Conservation (phyloP, 1,140 invertebrate genomes). For the Trichonephila clavipes region DNA sequence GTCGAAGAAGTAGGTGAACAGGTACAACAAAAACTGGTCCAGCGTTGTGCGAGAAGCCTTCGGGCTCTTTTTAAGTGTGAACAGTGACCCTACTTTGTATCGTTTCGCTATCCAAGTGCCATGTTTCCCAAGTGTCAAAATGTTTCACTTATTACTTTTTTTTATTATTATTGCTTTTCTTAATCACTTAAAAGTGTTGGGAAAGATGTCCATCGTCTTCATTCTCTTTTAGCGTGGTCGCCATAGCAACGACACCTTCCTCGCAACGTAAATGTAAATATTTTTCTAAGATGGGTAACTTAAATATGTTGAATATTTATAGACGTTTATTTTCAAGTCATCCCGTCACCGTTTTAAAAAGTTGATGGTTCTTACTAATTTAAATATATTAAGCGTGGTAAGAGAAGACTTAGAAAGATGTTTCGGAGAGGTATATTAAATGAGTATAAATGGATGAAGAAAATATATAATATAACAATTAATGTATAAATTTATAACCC, state of each 20-base stretch:
- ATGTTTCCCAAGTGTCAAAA: background rate
- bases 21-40: slow-evolving; percentile 50
- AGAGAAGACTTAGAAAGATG: background rate
- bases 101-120: background rate
- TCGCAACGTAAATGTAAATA: slow-evolving; percentile 18
- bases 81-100: slow-evolving; percentile 31
- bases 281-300: slow-evolving; percentile 27
- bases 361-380: slow-evolving; percentile 22
- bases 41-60: background rate
- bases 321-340: slow-evolving; percentile 3
- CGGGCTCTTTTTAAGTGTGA: background rate
- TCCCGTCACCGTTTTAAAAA: background rate
- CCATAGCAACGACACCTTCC: slow-evolving; percentile 36
- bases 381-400: slow-evolving; percentile 1
- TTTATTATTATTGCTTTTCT: background rate
- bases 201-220: background rate
- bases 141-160: background rate
- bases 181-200: background rate
- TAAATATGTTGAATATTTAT: slow-evolving; percentile 44
- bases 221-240: background rate
- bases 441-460: too few species aligned
- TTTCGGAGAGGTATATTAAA: background rate
- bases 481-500: too few species aligned
- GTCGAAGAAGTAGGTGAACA: slow-evolving; percentile 52
- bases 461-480: too few species aligned